These are phyloP conservation scores for Scomber japonicus DNA, from an alignment of 2,113 vertebrate species.

Conservation along the genomic window DNA sequence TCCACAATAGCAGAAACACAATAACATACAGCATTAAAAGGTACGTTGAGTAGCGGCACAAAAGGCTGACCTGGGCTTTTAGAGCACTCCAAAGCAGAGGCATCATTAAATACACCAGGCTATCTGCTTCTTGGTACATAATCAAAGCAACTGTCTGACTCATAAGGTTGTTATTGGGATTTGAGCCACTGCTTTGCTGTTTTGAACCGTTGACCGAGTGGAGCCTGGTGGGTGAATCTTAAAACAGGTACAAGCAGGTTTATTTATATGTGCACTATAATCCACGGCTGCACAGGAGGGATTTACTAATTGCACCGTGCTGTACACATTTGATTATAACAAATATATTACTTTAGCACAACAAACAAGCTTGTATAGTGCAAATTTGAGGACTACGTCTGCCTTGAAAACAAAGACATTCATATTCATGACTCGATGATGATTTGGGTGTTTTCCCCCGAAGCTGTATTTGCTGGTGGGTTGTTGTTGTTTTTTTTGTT, in stretches of 20 bases:
- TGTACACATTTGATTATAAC: constrained; percentile 16
- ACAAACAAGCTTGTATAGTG: constrained; percentile 21
- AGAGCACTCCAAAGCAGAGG: constrained; percentile 25
- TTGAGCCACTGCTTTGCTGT: constrained; percentile 54
- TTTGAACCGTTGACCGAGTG: constrained; percentile 53
- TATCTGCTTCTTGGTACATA: constrained; percentile 56
- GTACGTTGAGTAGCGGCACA: constrained; percentile 22
- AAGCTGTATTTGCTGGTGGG: background rate
- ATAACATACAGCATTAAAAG: too few species aligned
- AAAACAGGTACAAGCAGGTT: constrained; percentile 40
- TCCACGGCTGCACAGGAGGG: constrained; percentile 53
- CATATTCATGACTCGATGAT: constrained; percentile 11
- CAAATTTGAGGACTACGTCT: background rate
- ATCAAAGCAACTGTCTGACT: constrained; percentile 53
- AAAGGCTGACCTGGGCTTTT: constrained; percentile 11
- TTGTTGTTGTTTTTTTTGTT: background rate
- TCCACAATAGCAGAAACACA: constrained; percentile 22
- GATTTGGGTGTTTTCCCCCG: background rate
- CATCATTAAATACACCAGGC: constrained; percentile 52
- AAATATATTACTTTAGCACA: constrained; percentile 4
- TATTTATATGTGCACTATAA: constrained; percentile 57
- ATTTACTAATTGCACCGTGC: constrained; percentile 31
- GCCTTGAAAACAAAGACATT: constrained; percentile 1
- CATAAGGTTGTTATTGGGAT: constrained; percentile 63
- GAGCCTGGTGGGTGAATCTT: constrained; percentile 41